Evolutionary conservation across 2,888 invertebrate genomes (phyloP), one percentile per base, ranked within the genome.

Genomic region (Pediacus dermestoides): DNA sequence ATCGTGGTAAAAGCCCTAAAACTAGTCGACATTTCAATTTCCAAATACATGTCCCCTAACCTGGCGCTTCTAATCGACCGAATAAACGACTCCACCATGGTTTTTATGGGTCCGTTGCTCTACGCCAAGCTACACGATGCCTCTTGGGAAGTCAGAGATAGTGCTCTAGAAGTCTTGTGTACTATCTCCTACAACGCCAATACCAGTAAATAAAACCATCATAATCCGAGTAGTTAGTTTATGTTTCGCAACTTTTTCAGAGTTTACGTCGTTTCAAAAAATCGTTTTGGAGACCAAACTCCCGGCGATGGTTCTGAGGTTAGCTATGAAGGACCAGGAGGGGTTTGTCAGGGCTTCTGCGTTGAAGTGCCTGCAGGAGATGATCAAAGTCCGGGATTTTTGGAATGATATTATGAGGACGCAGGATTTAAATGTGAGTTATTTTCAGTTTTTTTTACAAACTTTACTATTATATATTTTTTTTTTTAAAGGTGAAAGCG

Each of bases 91-190:
- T 77, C 80, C 0, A 63, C 67, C 13, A 75, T 85, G 63, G 74
- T 79, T 42, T 75, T 78, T 41, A 66, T 88, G 4, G 85, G 83
- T 0, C 74, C 77, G 7, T 76, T 85, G 7, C 73, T 89, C 3
- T 77, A 76, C 32, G 76, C 76, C 62, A 81, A 85, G 58, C 70
- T 87, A 60, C 81, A 85, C 50, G 85, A 86, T 58, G 66, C 74
- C 2, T 73, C 80, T 31, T 89, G 88, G 89, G 88, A 88, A 64
- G 78, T 88, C 1, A 73, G 87, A 22, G 88, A 89, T 53, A 83
- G 83, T 2, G 81, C 85, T 0, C 60, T 88, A 14, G 88, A 89
- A 63, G 69, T 88, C 23, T 67, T 88, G 4, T 76, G 77, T 26
- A 81, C 83, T 0, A 80, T 86, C 57, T 80, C 82, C 0, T 73